Percentiles rank a stretch among this genome's conserved stretches.
Evolutionary conservation across 2,888 invertebrate species (phyloP).

Genomic region (Chrysina gloriosa): DNA sequence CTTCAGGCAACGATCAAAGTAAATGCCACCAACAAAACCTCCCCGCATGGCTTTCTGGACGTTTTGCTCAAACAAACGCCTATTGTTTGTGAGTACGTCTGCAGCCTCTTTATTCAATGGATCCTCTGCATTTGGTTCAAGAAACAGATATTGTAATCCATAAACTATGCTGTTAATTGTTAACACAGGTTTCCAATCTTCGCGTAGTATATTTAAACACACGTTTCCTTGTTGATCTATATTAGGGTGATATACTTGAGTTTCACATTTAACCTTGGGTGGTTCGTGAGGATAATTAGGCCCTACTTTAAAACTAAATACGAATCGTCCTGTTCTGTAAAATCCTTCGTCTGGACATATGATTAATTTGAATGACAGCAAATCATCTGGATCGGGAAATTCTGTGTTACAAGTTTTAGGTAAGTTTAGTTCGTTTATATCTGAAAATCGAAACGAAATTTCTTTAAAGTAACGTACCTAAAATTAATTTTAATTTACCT

Average conservation of each 20-base stretch:
- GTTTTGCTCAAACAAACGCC: conserved; percentile 94
- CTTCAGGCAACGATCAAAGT: conserved; percentile 96
- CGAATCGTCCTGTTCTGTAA: conserved; percentile 93
- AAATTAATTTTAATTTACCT: conserved; percentile 71
- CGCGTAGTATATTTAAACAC: conserved; percentile 95
- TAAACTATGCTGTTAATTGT: conserved; percentile 98
- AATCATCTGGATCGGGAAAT: conserved; percentile 96
- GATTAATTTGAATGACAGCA: conserved; percentile 94
- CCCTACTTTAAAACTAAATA: conserved; percentile 97
- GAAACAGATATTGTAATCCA: conserved; percentile 95
- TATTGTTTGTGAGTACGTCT: conserved; percentile 94
- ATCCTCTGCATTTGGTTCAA: conserved; percentile 99
- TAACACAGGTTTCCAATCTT: conserved; percentile 99
- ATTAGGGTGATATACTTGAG: conserved; percentile 93
- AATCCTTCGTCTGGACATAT: conserved; percentile 98
- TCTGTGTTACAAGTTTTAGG: conserved; percentile 97
- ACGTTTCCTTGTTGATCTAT: conserved; percentile 98
- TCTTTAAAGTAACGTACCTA: conserved; percentile 25
- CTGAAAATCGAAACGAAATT: conserved; percentile 69
- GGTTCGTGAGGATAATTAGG: conserved; percentile 98
- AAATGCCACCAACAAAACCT: conserved; percentile 92
- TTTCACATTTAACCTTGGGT: conserved; percentile 98
- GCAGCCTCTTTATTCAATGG: conserved; percentile 98
- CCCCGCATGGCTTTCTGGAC: conserved; percentile 97
- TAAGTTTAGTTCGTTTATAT: conserved; percentile 96